Evolutionary conservation across 2,797 vertebrate genomes (phyloP).

Genomic region (Chaetodon trifasciatus): DNA sequence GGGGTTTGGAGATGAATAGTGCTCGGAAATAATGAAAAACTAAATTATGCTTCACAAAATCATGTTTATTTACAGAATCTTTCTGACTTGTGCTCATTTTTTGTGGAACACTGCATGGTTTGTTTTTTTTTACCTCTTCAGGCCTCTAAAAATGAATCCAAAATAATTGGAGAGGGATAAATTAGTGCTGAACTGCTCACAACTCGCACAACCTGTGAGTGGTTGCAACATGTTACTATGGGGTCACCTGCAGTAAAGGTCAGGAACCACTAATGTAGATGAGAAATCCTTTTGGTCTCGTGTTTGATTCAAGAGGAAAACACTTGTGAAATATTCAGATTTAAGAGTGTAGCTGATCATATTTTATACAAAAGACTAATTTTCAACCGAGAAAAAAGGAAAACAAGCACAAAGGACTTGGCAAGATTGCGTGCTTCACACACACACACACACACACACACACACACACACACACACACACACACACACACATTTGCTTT

Average conservation of each 20-base stretch:
- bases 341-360: conserved; percentile 38
- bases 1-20: conserved; percentile 9
- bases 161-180: neutral
- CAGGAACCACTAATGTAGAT: neutral
- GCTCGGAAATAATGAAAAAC: conserved; percentile 11
- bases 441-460: conserved; percentile 54
- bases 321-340: conserved; percentile 5
- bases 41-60: conserved; percentile 7
- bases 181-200: neutral
- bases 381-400: conserved; percentile 38
- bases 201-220: neutral
- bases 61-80: neutral
- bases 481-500: conserved; percentile 68
- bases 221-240: neutral
- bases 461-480: conserved; percentile 70
- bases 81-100: neutral
- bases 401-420: conserved; percentile 75
- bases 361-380: conserved; percentile 48
- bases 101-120: neutral
- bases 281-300: neutral
- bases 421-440: conserved; percentile 65
- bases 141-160: neutral
- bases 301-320: conserved; percentile 35
- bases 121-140: neutral
- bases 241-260: conserved; percentile 5